Percentiles rank a stretch among this genome's conserved stretches.
phyloP scores from a whole-genome alignment of 2,113 vertebrate species.

The Ramphastos sulfuratus region DNA sequence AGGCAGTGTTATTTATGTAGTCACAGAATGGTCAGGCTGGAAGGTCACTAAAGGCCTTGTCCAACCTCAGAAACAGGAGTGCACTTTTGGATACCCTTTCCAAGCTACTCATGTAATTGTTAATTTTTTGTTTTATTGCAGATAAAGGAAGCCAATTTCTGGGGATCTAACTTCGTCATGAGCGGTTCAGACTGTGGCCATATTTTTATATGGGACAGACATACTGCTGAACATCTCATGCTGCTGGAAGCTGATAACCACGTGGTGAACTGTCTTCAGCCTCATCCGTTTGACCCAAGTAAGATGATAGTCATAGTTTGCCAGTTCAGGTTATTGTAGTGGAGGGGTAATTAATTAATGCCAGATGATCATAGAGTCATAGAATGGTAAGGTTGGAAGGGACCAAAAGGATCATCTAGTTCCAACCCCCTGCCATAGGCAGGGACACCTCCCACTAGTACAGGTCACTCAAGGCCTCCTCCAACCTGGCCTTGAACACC shows the following conservation, averaged over 20 bases:
- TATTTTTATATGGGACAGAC: slow-evolving; percentile 98
- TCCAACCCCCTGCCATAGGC: no score
- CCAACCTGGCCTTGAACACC: no score
- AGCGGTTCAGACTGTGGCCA: slow-evolving; percentile 98
- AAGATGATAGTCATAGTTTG: slow-evolving; percentile 51
- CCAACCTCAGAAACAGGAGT: neutral
- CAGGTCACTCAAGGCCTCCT: no score
- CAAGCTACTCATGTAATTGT: neutral
- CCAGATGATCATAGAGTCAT: no score
- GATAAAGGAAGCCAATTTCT: slow-evolving; percentile 99
- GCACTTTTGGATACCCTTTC: neutral
- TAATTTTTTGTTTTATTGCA: slow-evolving; percentile 42
- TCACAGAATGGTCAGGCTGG: no score
- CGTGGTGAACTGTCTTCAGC: slow-evolving; percentile 98
- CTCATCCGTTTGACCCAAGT: slow-evolving; percentile 97
- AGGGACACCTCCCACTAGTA: no score
- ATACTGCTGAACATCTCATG: slow-evolving; percentile 95
- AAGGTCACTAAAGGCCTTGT: no score
- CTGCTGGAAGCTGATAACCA: slow-evolving; percentile 98
- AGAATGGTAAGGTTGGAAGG: no score
- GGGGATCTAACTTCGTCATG: slow-evolving; percentile 98
- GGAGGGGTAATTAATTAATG: no score
- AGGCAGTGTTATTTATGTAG: neutral
- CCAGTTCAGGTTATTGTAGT: neutral
- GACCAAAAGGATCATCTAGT: no score